These are phyloP conservation scores for Crotalus tigris DNA, from an alignment of 2,113 vertebrate genomes.

Conservation along the genomic window DNA sequence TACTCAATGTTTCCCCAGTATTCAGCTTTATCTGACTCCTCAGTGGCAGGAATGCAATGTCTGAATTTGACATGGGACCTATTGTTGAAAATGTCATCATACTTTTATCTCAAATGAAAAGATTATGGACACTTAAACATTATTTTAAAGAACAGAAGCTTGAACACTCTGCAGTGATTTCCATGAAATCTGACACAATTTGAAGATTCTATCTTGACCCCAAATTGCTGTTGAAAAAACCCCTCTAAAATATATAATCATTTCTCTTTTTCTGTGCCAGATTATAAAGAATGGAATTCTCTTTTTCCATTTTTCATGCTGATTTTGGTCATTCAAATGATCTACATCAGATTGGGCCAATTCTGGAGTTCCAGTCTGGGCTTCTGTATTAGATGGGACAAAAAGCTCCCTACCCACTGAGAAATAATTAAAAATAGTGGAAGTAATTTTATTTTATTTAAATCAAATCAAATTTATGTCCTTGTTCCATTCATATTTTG, in stretches of 20 bases:
- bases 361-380: background rate
- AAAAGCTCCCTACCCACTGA: background rate
- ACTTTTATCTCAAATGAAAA: background rate
- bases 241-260: background rate
- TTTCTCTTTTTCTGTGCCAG: background rate
- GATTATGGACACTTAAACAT: background rate
- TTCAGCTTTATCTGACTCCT: background rate
- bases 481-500: background rate
- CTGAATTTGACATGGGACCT: background rate
- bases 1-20: background rate
- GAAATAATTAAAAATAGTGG: background rate
- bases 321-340: background rate
- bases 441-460: background rate
- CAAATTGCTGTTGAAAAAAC: background rate
- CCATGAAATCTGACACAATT: background rate
- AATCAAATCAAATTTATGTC: background rate
- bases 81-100: background rate
- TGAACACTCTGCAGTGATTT: background rate
- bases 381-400: background rate
- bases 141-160: background rate
- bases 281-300: background rate
- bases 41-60: background rate
- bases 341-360: background rate
- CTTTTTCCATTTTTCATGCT: background rate
- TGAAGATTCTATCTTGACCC: background rate